phyloP scores from a whole-genome alignment of 1,140 invertebrate species.

The Campoletis sonorensis region DNA sequence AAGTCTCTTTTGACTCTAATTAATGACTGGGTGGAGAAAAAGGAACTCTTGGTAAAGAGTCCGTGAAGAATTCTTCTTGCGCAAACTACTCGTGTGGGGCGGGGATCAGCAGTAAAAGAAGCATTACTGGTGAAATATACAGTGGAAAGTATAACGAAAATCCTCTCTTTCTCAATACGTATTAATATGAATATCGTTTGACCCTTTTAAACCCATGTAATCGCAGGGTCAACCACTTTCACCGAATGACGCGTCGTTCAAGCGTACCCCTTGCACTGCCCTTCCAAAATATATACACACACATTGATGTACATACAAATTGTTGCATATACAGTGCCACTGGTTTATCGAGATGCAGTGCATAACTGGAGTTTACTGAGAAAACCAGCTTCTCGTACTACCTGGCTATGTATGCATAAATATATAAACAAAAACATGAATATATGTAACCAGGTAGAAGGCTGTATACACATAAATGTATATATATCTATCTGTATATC shows the following conservation, averaged over 20 bases:
- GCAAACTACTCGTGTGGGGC: neutral
- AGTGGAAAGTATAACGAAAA: slow-evolving; percentile 1
- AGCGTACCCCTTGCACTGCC: slow-evolving; percentile 1
- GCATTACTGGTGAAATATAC: slow-evolving; percentile 6
- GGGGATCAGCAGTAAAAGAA: slow-evolving; percentile 23
- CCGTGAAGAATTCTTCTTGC: slow-evolving; percentile 24
- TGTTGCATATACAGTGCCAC: neutral
- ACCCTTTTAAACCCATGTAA: slow-evolving; percentile 14
- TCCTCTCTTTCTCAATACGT: neutral
- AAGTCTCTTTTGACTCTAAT: slow-evolving; percentile 31
- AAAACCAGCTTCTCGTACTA: slow-evolving; percentile 16
- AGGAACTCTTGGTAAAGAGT: slow-evolving; percentile 15
- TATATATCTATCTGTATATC: slow-evolving; percentile 6
- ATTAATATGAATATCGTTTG: neutral
- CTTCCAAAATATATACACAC: neutral
- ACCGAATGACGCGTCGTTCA: slow-evolving; percentile 15
- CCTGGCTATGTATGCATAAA: neutral
- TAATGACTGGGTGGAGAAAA: slow-evolving; percentile 20
- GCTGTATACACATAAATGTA: too few species aligned
- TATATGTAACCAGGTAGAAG: too few species aligned
- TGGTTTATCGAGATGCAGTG: slow-evolving; percentile 24
- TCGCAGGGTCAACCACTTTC: slow-evolving; percentile 13
- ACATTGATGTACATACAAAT: neutral
- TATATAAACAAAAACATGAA: neutral
- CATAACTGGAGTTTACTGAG: slow-evolving; percentile 37